Evolutionary conservation across 2,888 invertebrate species (phyloP), one percentile per base, ranked within the genome.

Genomic region (Mechanitis mazaeus): DNA sequence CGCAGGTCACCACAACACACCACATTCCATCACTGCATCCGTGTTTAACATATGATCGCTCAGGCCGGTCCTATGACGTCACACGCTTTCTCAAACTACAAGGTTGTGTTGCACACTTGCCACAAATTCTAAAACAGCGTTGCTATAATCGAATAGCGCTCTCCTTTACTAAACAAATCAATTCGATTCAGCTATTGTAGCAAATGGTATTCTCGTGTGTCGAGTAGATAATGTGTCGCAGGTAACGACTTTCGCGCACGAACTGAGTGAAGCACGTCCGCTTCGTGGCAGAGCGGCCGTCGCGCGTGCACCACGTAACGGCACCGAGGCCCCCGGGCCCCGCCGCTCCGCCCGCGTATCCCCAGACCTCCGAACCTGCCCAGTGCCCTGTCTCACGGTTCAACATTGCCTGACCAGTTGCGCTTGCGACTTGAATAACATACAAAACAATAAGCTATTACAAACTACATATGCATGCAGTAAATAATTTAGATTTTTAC

Each of bases 11-110:
- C 82, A 87, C 78, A 84, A 85, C 82, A 86, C 82, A 75, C 83
- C 83, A 85, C 89, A 88, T 89, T 89, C 88, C 88, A 87, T 87
- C 89, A 89, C 89, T 87, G 88, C 89, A 89, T 88, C 88, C 89
- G 87, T 84, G 82, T 87, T 83, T 80, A 89, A 87, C 88, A 90
- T 89, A 90, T 90, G 90, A 89, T 89, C 85, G 82, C 77, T 72
- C 77, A 76, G 80, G 80, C 85, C 85, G 86, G 85, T 82, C 80
- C 75, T 77, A 78, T 89, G 88, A 89, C 88, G 89, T 90, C 89
- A 89, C 83, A 70, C 85, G 81, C 88, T 88, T 89, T 88, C 88
- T 85, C 84, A 82, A 79, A 74, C 75, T 75, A 79, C 84, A 86
- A 87, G 83, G 85, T 80, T 83, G 76, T 76, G 75, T 73, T 67